Evolutionary conservation across 2,797 vertebrate species (phyloP).

Genomic region (Gadopsis marmoratus): DNA sequence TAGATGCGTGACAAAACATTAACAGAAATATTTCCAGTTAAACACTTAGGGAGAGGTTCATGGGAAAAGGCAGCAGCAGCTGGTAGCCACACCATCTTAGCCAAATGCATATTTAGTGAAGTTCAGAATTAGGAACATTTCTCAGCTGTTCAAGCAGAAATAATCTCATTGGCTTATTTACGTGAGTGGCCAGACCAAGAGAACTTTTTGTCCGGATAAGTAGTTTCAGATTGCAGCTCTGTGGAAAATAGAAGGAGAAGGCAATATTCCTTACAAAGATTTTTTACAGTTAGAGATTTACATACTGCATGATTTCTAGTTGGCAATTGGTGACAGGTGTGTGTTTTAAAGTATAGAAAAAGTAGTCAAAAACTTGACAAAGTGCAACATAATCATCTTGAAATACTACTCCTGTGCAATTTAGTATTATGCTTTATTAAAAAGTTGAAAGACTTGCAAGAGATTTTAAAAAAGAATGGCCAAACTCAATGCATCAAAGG

Average conservation of each 20-base stretch:
- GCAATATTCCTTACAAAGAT: conserved; percentile 4
- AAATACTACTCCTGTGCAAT: not conserved
- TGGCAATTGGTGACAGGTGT: not conserved
- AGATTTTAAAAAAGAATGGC: not conserved
- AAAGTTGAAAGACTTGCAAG: not conserved
- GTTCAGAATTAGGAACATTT: conserved; percentile 58
- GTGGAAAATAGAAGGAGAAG: conserved; percentile 33
- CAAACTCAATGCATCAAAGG: not conserved
- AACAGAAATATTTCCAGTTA: conserved; percentile 43
- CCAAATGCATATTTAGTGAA: conserved; percentile 54
- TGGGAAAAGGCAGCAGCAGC: conserved; percentile 40
- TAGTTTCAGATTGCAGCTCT: conserved; percentile 42
- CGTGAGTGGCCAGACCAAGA: conserved; percentile 40
- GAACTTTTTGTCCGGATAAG: conserved; percentile 28
- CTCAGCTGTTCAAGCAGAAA: conserved; percentile 68
- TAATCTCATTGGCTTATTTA: conserved; percentile 65
- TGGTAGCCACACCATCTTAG: conserved; percentile 15
- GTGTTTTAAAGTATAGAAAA: not conserved
- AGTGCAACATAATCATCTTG: not conserved
- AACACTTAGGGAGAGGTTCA: conserved; percentile 36
- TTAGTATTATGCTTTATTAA: not conserved
- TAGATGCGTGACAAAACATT: conserved; percentile 41
- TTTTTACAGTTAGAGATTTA: not conserved
- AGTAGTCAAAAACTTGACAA: not conserved
- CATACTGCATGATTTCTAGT: not conserved